Conservation (phyloP, 2,113 vertebrate genomes). For the Rissa tridactyla region DNA sequence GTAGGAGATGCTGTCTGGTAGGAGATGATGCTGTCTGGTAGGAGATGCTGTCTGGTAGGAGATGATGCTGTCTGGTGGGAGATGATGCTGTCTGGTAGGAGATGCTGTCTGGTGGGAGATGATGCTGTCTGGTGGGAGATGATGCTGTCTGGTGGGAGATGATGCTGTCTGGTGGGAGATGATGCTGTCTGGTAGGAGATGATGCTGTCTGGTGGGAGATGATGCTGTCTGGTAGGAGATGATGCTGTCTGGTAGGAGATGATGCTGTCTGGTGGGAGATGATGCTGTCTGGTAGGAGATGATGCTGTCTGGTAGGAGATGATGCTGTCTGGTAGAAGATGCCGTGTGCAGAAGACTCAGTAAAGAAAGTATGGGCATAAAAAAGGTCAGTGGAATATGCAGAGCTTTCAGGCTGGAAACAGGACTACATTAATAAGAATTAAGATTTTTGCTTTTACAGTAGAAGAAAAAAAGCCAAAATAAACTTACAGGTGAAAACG, state of each 20-base stretch:
- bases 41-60: neutral
- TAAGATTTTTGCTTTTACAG: neutral
- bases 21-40: neutral
- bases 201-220: too few species aligned
- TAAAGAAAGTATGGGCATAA: neutral
- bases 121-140: neutral
- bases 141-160: neutral
- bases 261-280: too few species aligned
- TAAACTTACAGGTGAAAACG: neutral
- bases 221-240: too few species aligned
- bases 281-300: too few species aligned
- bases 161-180: neutral
- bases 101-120: neutral
- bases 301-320: too few species aligned
- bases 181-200: neutral
- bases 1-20: neutral
- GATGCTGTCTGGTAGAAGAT: neutral
- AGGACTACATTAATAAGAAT: neutral
- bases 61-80: neutral
- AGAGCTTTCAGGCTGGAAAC: neutral
- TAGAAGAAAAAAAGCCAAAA: neutral
- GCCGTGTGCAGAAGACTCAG: neutral
- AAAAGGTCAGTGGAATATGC: neutral
- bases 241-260: too few species aligned
- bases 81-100: too few species aligned